A percentile compares a stretch with the other conserved stretches of the same genome.
Evolutionary conservation across 2,888 invertebrate species (phyloP).

Genomic region (Stenoptilia bipunctidactyla): DNA sequence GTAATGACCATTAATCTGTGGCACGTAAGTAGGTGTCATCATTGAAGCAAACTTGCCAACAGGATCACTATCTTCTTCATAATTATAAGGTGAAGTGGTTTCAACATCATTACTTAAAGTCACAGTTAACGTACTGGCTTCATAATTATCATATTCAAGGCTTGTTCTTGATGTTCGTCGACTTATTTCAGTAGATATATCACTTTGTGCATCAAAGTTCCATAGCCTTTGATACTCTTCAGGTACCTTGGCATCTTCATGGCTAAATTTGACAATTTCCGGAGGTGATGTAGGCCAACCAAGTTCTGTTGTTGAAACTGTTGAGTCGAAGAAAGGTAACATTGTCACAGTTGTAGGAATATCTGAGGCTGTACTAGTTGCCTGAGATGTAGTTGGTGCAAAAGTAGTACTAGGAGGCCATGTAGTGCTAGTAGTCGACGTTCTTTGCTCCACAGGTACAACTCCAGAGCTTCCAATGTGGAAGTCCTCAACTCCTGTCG

Average conservation of each 20-base stretch:
- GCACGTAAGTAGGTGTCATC: conserved; percentile 33
- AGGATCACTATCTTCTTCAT: conserved; percentile 16
- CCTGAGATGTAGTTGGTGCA: conserved; percentile 16
- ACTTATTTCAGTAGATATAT: conserved; percentile 16
- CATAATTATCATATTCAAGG: conserved; percentile 13
- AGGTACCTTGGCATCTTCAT: conserved; percentile 53
- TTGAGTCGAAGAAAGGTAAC: conserved; percentile 27
- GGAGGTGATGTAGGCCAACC: conserved; percentile 30
- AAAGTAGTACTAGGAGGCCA: neutral
- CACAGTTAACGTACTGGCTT: conserved; percentile 27
- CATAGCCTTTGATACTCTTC: conserved; percentile 29
- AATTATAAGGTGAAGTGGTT: conserved; percentile 17
- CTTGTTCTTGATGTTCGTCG: conserved; percentile 11
- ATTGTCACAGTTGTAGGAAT: conserved; percentile 22
- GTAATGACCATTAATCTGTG: conserved; percentile 56
- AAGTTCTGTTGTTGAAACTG: conserved; percentile 13
- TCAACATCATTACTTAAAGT: conserved; percentile 34
- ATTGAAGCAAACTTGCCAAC: conserved; percentile 10
- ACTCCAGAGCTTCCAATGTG: conserved; percentile 56
- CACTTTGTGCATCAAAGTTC: neutral
- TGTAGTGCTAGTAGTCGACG: conserved; percentile 8
- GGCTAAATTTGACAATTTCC: conserved; percentile 45
- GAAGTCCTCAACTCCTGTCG: conserved; percentile 46
- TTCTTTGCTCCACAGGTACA: conserved; percentile 32
- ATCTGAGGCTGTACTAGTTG: conserved; percentile 18